phyloP scores from a whole-genome alignment of 2,888 invertebrate genomes.

The Melikaiella ostensackeni region DNA sequence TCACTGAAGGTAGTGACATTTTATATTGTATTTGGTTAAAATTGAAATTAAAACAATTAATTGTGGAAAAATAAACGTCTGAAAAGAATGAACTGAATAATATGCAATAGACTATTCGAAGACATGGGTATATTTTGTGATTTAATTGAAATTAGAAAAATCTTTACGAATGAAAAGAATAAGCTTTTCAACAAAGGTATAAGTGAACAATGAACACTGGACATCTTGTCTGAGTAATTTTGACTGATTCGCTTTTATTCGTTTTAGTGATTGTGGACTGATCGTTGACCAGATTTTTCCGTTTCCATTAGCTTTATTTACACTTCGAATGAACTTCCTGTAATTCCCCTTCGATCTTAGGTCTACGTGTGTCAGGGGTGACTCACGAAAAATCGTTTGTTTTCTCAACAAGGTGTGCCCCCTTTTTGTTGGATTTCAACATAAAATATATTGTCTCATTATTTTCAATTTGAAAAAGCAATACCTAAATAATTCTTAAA shows the following conservation, averaged over 20 bases:
- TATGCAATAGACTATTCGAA: no score
- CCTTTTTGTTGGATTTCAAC: background rate
- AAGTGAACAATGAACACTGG: background rate
- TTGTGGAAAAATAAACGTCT: no score
- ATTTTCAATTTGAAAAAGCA: background rate
- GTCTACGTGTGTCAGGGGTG: background rate
- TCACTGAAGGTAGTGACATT: no score
- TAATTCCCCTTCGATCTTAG: background rate
- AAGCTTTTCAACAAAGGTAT: no score
- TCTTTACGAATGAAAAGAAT: background rate
- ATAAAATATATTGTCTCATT: background rate
- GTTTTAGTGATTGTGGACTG: background rate
- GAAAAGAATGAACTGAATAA: no score
- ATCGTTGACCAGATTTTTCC: background rate
- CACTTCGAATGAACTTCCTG: background rate
- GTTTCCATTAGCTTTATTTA: background rate
- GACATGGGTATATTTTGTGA: no score
- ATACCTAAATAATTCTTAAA: no score
- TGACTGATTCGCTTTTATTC: background rate
- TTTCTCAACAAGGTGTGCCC: background rate
- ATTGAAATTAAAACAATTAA: no score
- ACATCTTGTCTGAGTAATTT: background rate
- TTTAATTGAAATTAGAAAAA: no score
- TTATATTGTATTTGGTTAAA: no score
- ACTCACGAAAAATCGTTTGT: background rate